A percentile compares a stretch with the other conserved stretches of the same genome.
phyloP scores from a whole-genome alignment of 2,113 vertebrate genomes.

The Meles meles region DNA sequence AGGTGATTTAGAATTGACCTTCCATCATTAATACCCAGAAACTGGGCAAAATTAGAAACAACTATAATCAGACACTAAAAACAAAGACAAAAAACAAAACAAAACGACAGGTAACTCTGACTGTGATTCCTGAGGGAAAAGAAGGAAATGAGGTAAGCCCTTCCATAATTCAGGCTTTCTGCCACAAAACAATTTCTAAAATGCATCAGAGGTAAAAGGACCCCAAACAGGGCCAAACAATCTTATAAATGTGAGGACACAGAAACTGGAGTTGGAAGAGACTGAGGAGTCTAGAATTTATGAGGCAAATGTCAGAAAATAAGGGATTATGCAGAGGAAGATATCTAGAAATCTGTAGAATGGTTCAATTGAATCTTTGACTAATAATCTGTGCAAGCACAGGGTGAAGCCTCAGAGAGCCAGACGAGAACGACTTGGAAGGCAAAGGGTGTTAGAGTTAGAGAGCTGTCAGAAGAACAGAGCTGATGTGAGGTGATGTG shows the following conservation, averaged over 20 bases:
- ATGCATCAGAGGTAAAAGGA: neutral
- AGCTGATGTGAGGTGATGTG: fast-evolving
- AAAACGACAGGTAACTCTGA: neutral
- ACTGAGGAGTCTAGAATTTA: neutral
- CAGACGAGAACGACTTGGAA: neutral
- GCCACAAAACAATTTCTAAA: neutral
- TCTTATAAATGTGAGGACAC: neutral
- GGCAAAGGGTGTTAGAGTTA: too few species aligned
- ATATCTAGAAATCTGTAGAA: neutral
- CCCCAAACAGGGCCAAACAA: neutral
- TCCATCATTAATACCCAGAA: neutral
- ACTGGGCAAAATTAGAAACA: neutral
- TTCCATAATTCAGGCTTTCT: neutral
- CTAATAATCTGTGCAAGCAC: neutral
- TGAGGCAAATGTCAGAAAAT: neutral
- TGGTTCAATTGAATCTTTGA: neutral
- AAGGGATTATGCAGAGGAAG: neutral
- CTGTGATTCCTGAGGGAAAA: neutral
- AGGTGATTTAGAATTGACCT: neutral
- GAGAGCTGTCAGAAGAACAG: neutral
- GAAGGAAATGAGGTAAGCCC: neutral
- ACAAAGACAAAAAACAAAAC: too few species aligned
- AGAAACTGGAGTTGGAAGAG: neutral
- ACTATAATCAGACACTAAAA: neutral
- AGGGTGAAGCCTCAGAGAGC: neutral